Evolutionary conservation across 2,797 vertebrate genomes (phyloP), one percentile per base, ranked within the genome.

Genomic region (Erethizon dorsatum): DNA sequence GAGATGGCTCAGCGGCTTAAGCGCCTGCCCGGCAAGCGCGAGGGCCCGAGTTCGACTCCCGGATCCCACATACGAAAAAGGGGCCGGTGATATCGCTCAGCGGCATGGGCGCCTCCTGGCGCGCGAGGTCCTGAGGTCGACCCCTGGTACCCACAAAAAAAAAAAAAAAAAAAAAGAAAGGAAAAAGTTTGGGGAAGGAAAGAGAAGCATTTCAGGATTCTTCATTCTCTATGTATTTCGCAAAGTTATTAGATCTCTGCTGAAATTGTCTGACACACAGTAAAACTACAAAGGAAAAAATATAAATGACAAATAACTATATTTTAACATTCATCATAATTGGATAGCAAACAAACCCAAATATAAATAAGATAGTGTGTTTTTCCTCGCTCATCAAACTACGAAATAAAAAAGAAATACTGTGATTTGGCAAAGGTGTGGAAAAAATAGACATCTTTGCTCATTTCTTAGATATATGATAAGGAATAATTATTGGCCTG

Each of bases 401-500:
- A 91, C 5, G 14, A 89, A 94, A 95, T 41, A 83, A 95, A 88
- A 90, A 80, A 56, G 45, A 93, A 54, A 47, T 73, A 87, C 20
- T 78, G 22, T 77, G 20, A 86, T 82, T 95, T 86, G 20, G 14
- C 73, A 50, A 77, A 77, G 15, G 9, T 69, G 17, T 75, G 11
- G 50, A 57, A 85, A 65, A 96, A 71, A 90, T 50, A 37, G 26
- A 84, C 24, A 85, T 90, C 94, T 86, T 90, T 78, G 13, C 33
- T 26, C 52, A 75, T 87, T 94, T 95, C 13, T 82, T 80, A 4
- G 8, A 33, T 54, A 57, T 71, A 84, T 59, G 7, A 9, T 77
- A 96, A 94, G 14, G 7, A 96, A 92, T 77, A 93, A 69, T 94
- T 33, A 90, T 77, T 95, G 54, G 3, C 18, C 22, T 95, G 8